These are phyloP conservation scores for Amphiura filiformis DNA, from an alignment of 35 echinoderm and acorn worm genomes.

Conservation along the genomic window DNA sequence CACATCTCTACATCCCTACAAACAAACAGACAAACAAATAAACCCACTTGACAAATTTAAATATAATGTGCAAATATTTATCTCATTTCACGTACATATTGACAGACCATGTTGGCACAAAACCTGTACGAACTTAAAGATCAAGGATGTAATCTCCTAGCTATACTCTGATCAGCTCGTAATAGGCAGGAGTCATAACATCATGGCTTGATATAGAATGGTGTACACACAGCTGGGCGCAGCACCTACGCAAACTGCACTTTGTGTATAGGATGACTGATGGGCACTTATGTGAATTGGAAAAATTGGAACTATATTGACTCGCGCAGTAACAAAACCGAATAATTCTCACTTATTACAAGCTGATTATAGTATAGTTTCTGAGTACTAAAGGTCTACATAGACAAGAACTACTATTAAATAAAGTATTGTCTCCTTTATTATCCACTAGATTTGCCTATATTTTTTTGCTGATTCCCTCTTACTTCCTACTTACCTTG, in stretches of 20 bases:
- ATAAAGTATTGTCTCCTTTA: too few relatives aligned
- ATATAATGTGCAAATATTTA: neutral
- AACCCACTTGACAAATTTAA: neutral
- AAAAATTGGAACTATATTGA: too few relatives aligned
- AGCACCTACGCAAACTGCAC: too few relatives aligned
- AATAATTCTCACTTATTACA: neutral
- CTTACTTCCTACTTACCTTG: constrained; percentile 55
- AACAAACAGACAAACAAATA: neutral
- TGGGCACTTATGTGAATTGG: too few relatives aligned
- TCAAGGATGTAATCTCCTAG: too few relatives aligned
- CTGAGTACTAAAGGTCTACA: neutral
- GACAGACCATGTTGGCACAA: too few relatives aligned
- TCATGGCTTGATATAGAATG: too few relatives aligned
- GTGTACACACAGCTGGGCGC: too few relatives aligned
- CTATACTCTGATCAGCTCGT: neutral
- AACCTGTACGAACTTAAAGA: too few relatives aligned
- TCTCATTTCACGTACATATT: too few relatives aligned
- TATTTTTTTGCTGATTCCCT: neutral
- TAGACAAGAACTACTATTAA: too few relatives aligned
- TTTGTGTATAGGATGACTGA: too few relatives aligned
- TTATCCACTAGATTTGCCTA: neutral
- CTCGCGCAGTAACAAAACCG: neutral
- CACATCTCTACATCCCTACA: constrained; percentile 82
- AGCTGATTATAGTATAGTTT: neutral
- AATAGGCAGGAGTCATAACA: neutral